Conservation (phyloP, 2,113 vertebrate species). For the Clupea harengus region DNA sequence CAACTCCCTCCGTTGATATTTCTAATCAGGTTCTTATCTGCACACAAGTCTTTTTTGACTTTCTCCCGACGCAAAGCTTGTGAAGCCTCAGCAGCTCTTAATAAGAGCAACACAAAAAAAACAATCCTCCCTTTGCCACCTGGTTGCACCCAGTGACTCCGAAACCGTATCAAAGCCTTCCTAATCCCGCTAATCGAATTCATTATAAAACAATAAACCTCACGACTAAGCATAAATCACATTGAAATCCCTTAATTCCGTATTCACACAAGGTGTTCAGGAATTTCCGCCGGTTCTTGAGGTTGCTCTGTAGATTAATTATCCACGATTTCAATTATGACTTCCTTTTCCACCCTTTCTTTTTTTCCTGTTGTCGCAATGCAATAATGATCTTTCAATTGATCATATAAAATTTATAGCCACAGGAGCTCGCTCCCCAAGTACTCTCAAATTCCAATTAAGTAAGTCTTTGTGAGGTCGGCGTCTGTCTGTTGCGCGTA, state of each 20-base stretch:
- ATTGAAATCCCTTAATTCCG: conserved; percentile 17
- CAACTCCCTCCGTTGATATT: conserved; percentile 21
- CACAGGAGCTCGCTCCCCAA: neutral
- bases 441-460: conserved; percentile 1
- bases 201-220: conserved; percentile 36
- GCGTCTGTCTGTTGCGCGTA: neutral
- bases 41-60: neutral
- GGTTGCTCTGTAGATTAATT: conserved; percentile 22
- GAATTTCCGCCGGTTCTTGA: neutral
- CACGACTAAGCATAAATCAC: conserved; percentile 24
- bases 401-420: conserved; percentile 3
- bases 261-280: neutral
- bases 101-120: neutral
- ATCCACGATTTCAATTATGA: conserved; percentile 16
- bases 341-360: neutral
- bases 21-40: conserved; percentile 18
- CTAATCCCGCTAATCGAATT: conserved; percentile 43
- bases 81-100: neutral
- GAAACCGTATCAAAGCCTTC: conserved; percentile 34
- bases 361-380: neutral
- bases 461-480: neutral
- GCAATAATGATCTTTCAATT: conserved; percentile 22
- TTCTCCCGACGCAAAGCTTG: neutral
- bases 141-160: conserved; percentile 31
- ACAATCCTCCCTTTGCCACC: neutral